Base-by-base conservation (phyloP, 2,113 vertebrate genomes). In the Gadus macrocephalus region DNA sequence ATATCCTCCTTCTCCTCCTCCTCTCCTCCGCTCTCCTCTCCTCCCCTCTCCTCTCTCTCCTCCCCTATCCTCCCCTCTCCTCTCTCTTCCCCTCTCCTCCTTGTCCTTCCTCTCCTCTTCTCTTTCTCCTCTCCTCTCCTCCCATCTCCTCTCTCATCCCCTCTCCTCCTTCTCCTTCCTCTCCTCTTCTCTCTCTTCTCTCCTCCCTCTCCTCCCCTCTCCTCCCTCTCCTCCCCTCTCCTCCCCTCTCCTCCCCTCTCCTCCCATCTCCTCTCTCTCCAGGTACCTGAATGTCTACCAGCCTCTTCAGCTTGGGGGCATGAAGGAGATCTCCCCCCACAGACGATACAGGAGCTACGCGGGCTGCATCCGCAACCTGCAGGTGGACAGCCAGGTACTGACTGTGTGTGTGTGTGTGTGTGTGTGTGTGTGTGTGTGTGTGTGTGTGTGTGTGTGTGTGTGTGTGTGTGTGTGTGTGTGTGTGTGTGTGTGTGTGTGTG, bases 251-350 rank as follows among this genome's bases (percentile, higher is more conserved):
- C 38, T 42, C 11, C 11, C 38, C 38, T 42, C 38, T 42, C 38
- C 5, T 42, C 6, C 11, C 6, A 2, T 15, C 12, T 7, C 31
- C 1, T 17, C 28, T 8, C 14, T 74, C 68, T 69, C 59, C 60
- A 94, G 92, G 70, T 91, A 93, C 76, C 88, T 95, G 73, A 90
- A 91, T 4, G 86, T 95, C 68, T 87, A 92, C 59, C 94, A 94
- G 72, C 94, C 93, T 61, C 89, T 96, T 28, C 95, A 96, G 86
- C 20, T 96, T 76, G 95, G 95, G 17, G 95, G 95, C 17, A 83
- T 94, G 55, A 96, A 95, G 86, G 88, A 88, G 62, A 73, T 76
- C 4, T 81, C 89, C 38, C 81, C 91, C 4, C 77, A 83, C 64
- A 86, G 27, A 0, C 88, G 49, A 69, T 94, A 93, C 82, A 88